Percentiles rank a stretch among this genome's conserved stretches.
phyloP scores from a whole-genome alignment of 2,113 vertebrate genomes.

The Rutilus rutilus region DNA sequence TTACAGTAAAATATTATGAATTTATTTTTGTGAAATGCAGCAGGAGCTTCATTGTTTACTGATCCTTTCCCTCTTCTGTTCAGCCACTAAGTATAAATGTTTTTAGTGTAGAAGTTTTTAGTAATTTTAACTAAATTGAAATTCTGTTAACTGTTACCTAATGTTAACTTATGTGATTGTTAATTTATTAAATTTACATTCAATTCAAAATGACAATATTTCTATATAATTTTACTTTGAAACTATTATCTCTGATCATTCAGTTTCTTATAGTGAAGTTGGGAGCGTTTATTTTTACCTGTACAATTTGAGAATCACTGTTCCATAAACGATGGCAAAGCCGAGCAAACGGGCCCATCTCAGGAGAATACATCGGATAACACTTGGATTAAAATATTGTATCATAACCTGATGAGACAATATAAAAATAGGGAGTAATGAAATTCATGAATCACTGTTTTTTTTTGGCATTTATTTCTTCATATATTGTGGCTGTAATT shows the following conservation, averaged over 20 bases:
- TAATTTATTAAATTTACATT: background rate
- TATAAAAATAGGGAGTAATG: constrained; percentile 32
- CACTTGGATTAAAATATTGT: constrained; percentile 93
- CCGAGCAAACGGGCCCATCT: constrained; percentile 97
- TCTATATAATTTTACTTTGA: background rate
- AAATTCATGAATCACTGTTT: background rate
- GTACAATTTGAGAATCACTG: constrained; percentile 94
- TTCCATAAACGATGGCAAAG: constrained; percentile 93
- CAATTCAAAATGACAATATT: background rate
- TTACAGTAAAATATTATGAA: no score
- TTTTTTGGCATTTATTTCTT: background rate
- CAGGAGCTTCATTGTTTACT: no score
- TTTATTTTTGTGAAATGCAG: no score
- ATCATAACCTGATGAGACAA: constrained; percentile 84
- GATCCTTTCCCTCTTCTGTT: no score
- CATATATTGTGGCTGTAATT: background rate
- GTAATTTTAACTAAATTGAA: no score
- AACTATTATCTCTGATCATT: background rate
- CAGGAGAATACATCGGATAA: constrained; percentile 92
- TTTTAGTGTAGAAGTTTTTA: no score
- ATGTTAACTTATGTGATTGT: background rate
- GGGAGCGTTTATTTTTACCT: constrained; percentile 77
- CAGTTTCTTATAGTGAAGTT: background rate
- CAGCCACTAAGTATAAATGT: no score
- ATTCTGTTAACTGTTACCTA: no score